phyloP scores from a whole-genome alignment of 64 coral and sea anemone species.

The Montipora foliosa region DNA sequence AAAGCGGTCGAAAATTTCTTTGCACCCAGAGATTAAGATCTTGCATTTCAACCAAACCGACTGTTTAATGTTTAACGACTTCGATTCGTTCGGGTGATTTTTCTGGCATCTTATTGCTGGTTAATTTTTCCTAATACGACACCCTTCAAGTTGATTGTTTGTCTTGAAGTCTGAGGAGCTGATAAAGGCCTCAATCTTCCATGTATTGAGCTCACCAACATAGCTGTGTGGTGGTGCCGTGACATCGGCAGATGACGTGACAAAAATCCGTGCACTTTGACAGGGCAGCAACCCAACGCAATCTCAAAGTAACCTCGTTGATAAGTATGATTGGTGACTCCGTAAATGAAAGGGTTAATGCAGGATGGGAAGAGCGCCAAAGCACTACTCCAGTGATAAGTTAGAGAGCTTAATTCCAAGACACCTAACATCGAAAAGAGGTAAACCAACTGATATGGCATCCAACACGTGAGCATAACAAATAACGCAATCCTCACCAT shows the following conservation, averaged over 20 bases:
- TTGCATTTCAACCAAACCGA: too few species aligned
- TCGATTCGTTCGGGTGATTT: neutral
- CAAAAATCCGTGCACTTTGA: slow-evolving; percentile 45
- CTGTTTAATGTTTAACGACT: too few species aligned
- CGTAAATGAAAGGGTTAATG: slow-evolving; percentile 65
- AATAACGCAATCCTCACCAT: slow-evolving; percentile 66
- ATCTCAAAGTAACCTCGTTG: slow-evolving; percentile 69
- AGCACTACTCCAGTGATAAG: slow-evolving; percentile 21
- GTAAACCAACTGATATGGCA: slow-evolving; percentile 52
- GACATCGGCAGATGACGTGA: slow-evolving; percentile 31
- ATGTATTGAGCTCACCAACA: slow-evolving; percentile 12
- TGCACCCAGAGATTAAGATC: too few species aligned
- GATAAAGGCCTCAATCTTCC: slow-evolving; percentile 25
- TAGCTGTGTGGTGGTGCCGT: neutral
- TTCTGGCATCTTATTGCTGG: neutral
- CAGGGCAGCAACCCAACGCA: slow-evolving; percentile 54
- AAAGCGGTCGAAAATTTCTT: too few species aligned
- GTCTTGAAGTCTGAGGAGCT: slow-evolving; percentile 21
- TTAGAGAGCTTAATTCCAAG: neutral
- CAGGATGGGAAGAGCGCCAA: slow-evolving; percentile 50
- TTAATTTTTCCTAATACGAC: neutral
- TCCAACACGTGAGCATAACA: slow-evolving; percentile 55
- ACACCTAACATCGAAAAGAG: slow-evolving; percentile 25
- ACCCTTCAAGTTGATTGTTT: neutral
- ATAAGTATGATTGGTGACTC: slow-evolving; percentile 59